Conservation (phyloP, 2,888 invertebrate genomes). For the Drymonia ruficornis region DNA sequence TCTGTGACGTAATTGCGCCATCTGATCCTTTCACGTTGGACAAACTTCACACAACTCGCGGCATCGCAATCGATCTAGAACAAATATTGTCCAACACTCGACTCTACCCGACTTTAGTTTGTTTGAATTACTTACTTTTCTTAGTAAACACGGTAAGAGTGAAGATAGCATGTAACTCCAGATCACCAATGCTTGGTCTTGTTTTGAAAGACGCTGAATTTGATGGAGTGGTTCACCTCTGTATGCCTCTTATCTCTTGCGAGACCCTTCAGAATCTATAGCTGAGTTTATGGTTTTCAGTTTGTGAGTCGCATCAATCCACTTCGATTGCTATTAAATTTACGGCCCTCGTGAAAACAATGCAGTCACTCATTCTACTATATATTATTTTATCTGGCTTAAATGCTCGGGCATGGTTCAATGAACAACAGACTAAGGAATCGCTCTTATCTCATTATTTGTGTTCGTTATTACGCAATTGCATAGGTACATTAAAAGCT, state of each 20-base stretch:
- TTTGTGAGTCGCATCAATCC: conserved; percentile 47
- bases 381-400: conserved; percentile 25
- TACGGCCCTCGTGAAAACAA: conserved; percentile 49
- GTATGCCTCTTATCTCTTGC: conserved; percentile 40
- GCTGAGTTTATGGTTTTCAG: conserved; percentile 48
- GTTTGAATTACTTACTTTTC: conserved; percentile 45
- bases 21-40: conserved; percentile 42
- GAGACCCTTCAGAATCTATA: conserved; percentile 41
- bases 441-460: not conserved
- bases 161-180: conserved; percentile 17
- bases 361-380: conserved; percentile 18
- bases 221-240: conserved; percentile 20
- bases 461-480: not conserved
- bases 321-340: conserved; percentile 49
- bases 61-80: conserved; percentile 40
- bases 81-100: conserved; percentile 49
- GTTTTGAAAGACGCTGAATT: conserved; percentile 26
- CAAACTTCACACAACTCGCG: conserved; percentile 35
- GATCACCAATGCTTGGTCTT: conserved; percentile 19
- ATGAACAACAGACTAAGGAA: not conserved
- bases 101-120: conserved; percentile 37
- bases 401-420: not conserved
- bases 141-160: conserved; percentile 37
- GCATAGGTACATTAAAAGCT: conserved; percentile 5
- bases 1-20: conserved; percentile 36